Conservation (phyloP, 2,888 invertebrate species). For the Rhingia rostrata region DNA sequence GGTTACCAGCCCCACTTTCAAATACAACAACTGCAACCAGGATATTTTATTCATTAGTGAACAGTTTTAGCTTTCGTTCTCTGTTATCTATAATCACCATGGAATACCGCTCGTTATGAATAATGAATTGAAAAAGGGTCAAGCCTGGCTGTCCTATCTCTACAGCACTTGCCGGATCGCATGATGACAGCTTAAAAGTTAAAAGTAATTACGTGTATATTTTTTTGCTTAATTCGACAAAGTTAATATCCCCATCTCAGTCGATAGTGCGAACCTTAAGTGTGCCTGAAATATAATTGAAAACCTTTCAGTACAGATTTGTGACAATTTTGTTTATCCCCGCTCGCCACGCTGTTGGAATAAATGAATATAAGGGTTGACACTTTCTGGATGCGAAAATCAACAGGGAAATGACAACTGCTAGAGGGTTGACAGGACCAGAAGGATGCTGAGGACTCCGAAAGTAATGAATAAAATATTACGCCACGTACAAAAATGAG, state of each 20-base stretch:
- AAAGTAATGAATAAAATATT: conserved; percentile 69
- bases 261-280: neutral
- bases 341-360: neutral
- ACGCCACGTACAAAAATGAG: conserved; percentile 8
- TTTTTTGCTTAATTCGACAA: conserved; percentile 55
- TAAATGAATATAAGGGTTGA: conserved; percentile 47
- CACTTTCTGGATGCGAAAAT: conserved; percentile 40
- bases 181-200: conserved; percentile 59
- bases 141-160: neutral
- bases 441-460: neutral
- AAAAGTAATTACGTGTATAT: conserved; percentile 63
- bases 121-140: conserved; percentile 36
- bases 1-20: neutral
- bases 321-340: neutral
- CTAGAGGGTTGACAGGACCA: neutral
- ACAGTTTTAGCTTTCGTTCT: conserved; percentile 27
- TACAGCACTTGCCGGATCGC: conserved; percentile 6
- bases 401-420: conserved; percentile 40
- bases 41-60: conserved; percentile 61
- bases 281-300: conserved; percentile 22
- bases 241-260: conserved; percentile 15
- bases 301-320: conserved; percentile 50
- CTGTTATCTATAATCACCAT: conserved; percentile 34
- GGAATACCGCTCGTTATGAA: conserved; percentile 42
- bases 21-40: conserved; percentile 12